Conservation (phyloP, 1,140 invertebrate species). For the Olivierus martensii region DNA sequence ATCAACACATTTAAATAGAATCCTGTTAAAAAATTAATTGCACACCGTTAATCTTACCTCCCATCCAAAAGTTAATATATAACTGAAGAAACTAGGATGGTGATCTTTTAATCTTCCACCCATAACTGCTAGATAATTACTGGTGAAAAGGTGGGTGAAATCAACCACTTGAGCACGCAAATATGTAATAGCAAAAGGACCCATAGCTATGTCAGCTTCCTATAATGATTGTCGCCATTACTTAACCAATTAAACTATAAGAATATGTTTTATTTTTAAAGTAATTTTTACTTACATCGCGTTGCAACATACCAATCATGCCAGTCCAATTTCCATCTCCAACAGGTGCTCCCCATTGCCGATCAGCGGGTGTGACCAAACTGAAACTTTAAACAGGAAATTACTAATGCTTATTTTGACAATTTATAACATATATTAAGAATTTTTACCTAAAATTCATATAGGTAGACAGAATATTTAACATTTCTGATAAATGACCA, state of each 20-base stretch:
- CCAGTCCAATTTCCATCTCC: slow-evolving; percentile 14
- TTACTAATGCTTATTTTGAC: too few relatives aligned
- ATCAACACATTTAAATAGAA: too few relatives aligned
- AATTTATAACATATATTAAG: too few relatives aligned
- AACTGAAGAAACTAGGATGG: background rate
- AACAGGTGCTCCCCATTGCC: slow-evolving; percentile 12
- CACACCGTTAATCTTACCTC: background rate
- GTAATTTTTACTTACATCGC: slow-evolving; percentile 7
- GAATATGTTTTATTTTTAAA: too few relatives aligned
- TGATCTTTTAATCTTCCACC: background rate
- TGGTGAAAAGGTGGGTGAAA: background rate
- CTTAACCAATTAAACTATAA: background rate
- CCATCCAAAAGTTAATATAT: background rate
- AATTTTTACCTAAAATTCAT: too few relatives aligned
- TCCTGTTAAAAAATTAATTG: too few relatives aligned
- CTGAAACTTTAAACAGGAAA: slow-evolving; percentile 1
- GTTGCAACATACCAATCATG: slow-evolving; percentile 14
- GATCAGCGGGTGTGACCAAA: slow-evolving; percentile 2
- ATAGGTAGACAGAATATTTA: too few relatives aligned
- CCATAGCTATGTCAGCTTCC: background rate
- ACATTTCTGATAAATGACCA: too few relatives aligned
- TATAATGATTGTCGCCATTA: background rate
- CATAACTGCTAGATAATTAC: background rate
- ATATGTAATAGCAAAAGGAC: background rate
- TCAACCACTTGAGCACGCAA: background rate